These are phyloP conservation scores for Peromyscus attwateri DNA, from an alignment of 2,797 vertebrate genomes.

Conservation along the genomic window DNA sequence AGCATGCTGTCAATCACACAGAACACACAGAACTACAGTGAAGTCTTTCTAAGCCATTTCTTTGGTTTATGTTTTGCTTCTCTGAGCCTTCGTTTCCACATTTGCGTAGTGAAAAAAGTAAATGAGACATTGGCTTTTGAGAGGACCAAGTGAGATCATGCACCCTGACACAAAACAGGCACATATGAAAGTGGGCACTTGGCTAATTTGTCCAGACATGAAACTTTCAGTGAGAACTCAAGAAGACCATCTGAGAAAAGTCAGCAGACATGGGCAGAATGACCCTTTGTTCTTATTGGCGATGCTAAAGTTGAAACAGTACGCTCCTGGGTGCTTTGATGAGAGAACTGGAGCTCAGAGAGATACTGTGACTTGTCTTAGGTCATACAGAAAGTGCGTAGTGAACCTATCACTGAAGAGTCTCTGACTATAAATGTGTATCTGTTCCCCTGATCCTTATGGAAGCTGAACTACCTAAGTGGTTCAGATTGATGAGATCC, in stretches of 20 bases:
- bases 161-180: background rate
- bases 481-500: background rate
- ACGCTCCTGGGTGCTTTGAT: background rate
- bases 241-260: background rate
- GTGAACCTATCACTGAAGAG: background rate
- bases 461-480: background rate
- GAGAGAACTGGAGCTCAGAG: background rate
- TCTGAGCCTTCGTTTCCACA: background rate
- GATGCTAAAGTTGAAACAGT: background rate
- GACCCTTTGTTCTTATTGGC: background rate
- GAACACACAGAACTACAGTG: background rate
- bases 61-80: background rate
- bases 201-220: background rate
- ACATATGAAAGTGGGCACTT: background rate
- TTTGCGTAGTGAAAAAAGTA: background rate
- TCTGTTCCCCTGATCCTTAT: background rate
- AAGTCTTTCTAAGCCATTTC: background rate
- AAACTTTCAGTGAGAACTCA: background rate
- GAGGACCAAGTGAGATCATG: background rate
- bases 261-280: background rate
- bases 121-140: background rate
- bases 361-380: background rate
- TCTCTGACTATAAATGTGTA: background rate
- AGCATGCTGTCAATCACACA: background rate
- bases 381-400: background rate